Conservation (phyloP, 2,888 invertebrate genomes). For the Philaethria dido region DNA sequence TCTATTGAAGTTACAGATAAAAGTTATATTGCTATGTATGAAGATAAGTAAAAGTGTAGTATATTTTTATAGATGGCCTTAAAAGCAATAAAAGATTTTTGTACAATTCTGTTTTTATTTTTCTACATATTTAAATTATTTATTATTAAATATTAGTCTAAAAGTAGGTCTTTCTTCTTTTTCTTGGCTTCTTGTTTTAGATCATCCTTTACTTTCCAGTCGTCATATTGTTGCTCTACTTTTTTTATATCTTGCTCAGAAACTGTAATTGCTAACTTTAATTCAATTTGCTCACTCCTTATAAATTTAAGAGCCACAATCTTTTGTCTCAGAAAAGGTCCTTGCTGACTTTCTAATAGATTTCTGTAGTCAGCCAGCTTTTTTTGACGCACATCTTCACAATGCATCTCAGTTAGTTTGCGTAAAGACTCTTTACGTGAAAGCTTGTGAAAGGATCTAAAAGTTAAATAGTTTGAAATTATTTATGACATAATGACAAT, state of each 20-base stretch:
- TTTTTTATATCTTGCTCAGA: slow-evolving; percentile 86
- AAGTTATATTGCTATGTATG: too few relatives aligned
- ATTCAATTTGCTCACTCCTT: slow-evolving; percentile 88
- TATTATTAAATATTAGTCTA: slow-evolving; percentile 52
- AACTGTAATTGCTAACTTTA: slow-evolving; percentile 86
- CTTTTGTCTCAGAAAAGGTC: slow-evolving; percentile 89
- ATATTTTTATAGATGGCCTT: slow-evolving; percentile 6
- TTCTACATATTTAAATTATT: slow-evolving; percentile 3
- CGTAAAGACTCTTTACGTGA: slow-evolving; percentile 89
- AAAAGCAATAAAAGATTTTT: slow-evolving; percentile 37
- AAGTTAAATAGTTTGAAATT: slow-evolving; percentile 37
- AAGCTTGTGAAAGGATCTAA: slow-evolving; percentile 81
- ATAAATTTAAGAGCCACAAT: slow-evolving; percentile 88
- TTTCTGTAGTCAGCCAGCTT: slow-evolving; percentile 87
- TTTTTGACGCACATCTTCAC: slow-evolving; percentile 86
- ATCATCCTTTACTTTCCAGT: slow-evolving; percentile 72
- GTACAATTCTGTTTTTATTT: slow-evolving; percentile 35
- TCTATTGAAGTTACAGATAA: too few relatives aligned
- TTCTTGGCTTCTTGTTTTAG: slow-evolving; percentile 69
- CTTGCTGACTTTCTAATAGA: slow-evolving; percentile 88
- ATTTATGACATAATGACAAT: too few relatives aligned
- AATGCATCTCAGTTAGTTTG: slow-evolving; percentile 88
- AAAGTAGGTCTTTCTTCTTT: slow-evolving; percentile 65
- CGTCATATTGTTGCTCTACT: slow-evolving; percentile 81
- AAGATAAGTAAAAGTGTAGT: background rate